These are phyloP conservation scores for Nymphalis io DNA, from an alignment of 1,140 invertebrate genomes.

Conservation along the genomic window DNA sequence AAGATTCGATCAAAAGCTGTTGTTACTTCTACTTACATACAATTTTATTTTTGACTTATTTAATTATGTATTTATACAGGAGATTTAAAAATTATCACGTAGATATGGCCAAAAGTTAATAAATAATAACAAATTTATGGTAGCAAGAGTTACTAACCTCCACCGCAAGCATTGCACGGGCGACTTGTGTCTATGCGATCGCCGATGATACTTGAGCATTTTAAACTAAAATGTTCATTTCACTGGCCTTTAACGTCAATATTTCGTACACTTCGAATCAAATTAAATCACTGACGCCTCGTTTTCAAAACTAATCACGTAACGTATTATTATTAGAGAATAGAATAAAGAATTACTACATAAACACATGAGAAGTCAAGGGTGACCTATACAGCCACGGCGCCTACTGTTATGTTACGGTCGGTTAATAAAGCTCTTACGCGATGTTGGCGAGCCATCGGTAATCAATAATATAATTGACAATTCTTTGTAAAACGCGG, in stretches of 20 bases:
- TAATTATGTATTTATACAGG: no score
- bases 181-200: conserved; percentile 75
- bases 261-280: conserved; percentile 38
- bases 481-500: conserved; percentile 6
- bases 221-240: conserved; percentile 77
- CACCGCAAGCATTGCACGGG: conserved; percentile 77
- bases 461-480: conserved; percentile 24
- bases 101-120: background rate
- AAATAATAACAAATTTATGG: background rate
- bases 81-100: background rate
- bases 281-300: conserved; percentile 33
- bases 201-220: conserved; percentile 80
- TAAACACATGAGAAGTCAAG: conserved; percentile 5
- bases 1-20: no score
- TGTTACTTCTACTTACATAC: no score
- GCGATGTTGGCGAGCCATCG: conserved; percentile 36
- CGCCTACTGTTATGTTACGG: conserved; percentile 73
- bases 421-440: conserved; percentile 61
- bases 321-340: background rate
- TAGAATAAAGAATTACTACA: background rate
- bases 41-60: no score
- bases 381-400: conserved; percentile 55
- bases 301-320: conserved; percentile 30
- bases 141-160: conserved; percentile 60
- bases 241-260: conserved; percentile 46